Percentiles rank a stretch among this genome's conserved stretches.
These are phyloP conservation scores for Vicugna pacos DNA, from an alignment of 2,113 vertebrate species.

Conservation along the genomic window DNA sequence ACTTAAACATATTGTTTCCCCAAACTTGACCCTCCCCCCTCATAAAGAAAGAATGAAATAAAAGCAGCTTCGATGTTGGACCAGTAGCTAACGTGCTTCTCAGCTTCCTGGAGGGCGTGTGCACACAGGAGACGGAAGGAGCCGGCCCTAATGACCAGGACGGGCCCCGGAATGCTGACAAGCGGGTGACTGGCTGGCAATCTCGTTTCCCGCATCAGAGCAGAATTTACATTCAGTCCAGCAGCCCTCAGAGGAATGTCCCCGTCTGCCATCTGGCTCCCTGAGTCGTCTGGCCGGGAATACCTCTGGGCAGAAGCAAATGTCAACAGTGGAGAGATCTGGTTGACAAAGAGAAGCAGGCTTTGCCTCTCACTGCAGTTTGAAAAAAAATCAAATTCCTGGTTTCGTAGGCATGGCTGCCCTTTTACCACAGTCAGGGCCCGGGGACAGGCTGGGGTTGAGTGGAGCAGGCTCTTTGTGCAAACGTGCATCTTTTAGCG, in stretches of 20 bases:
- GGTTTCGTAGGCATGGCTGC: constrained; percentile 22
- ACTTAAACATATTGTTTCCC: background rate
- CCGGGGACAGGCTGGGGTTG: background rate
- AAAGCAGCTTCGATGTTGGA: background rate
- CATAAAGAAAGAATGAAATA: background rate
- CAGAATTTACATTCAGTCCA: background rate
- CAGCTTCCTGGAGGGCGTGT: background rate
- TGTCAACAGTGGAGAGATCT: constrained; percentile 1
- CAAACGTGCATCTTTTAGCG: background rate
- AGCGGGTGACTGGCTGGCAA: background rate
- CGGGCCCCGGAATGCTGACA: background rate
- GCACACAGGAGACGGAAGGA: background rate
- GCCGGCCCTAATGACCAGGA: background rate
- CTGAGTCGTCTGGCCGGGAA: constrained; percentile 3
- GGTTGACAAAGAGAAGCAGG: background rate
- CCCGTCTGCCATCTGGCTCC: background rate
- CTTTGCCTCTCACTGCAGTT: constrained; percentile 36
- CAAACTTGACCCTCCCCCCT: background rate
- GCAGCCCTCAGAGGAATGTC: constrained; percentile 22
- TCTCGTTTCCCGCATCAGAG: background rate
- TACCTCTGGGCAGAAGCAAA: constrained; percentile 44
- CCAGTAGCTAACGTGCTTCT: background rate
- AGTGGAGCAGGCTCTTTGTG: background rate
- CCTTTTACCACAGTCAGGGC: background rate
- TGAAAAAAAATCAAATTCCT: background rate